Evolutionary conservation across 2,888 invertebrate species (phyloP).

Genomic region (Microchrysa polita): DNA sequence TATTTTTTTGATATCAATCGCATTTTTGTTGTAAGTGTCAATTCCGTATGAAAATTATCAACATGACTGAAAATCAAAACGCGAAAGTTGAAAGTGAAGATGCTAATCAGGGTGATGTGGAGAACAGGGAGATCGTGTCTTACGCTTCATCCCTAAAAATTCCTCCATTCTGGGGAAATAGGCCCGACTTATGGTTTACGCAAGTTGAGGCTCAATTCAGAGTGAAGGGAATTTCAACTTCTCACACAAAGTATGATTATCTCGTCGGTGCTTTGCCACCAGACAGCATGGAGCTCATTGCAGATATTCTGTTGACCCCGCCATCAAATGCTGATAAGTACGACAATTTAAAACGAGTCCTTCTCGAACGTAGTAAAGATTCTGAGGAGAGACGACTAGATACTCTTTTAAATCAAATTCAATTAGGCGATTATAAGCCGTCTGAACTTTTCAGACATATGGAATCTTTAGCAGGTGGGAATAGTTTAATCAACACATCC

Average conservation of each 20-base stretch:
- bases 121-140: background rate
- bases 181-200: conserved; percentile 38
- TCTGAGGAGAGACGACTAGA: conserved; percentile 41
- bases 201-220: conserved; percentile 39
- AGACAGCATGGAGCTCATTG: conserved; percentile 41
- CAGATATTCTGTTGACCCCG: conserved; percentile 27
- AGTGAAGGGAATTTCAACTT: conserved; percentile 38
- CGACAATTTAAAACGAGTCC: conserved; percentile 26
- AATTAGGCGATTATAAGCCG: too few species aligned
- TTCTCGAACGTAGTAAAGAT: conserved; percentile 27
- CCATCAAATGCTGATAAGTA: conserved; percentile 27
- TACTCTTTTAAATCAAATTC: background rate
- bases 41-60: too few species aligned
- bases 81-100: too few species aligned
- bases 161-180: conserved; percentile 32
- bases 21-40: too few species aligned
- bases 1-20: too few species aligned
- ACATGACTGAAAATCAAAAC: too few species aligned
- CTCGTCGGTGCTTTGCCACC: conserved; percentile 31
- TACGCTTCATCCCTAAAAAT: background rate
- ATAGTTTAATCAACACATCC: background rate
- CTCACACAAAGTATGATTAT: conserved; percentile 39
- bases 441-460: background rate
- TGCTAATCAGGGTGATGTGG: background rate
- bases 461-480: conserved; percentile 13